Conservation (phyloP, 2,113 vertebrate species). For the Charina bottae region DNA sequence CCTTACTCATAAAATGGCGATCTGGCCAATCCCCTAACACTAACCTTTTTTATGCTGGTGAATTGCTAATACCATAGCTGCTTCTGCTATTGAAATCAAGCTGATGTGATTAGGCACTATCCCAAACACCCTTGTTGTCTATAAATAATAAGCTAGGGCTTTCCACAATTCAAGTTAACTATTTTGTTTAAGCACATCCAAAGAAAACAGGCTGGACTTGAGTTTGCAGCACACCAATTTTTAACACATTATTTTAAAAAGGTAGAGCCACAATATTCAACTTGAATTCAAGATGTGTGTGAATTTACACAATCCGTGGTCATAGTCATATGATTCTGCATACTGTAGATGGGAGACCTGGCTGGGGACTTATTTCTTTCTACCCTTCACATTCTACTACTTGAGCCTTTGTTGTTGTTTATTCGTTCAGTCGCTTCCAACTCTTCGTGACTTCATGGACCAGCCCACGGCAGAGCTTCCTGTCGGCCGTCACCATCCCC, state of each 20-base stretch:
- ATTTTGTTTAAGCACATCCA: background rate
- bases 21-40: background rate
- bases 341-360: background rate
- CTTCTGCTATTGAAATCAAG: background rate
- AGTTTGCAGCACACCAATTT: background rate
- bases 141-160: background rate
- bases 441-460: no score
- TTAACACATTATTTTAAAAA: background rate
- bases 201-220: background rate
- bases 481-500: no score
- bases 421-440: no score
- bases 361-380: background rate
- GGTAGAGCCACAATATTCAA: background rate
- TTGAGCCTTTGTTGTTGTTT: no score
- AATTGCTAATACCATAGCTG: background rate
- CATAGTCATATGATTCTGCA: background rate
- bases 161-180: background rate
- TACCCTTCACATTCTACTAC: background rate
- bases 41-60: background rate
- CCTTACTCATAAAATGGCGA: background rate
- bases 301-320: background rate
- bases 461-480: no score
- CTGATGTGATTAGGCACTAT: background rate
- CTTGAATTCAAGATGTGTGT: background rate
- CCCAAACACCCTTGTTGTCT: background rate